Percentiles rank a stretch among this genome's conserved stretches.
phyloP scores from a whole-genome alignment of 2,888 invertebrate species.

The Hyposoter didymator region DNA sequence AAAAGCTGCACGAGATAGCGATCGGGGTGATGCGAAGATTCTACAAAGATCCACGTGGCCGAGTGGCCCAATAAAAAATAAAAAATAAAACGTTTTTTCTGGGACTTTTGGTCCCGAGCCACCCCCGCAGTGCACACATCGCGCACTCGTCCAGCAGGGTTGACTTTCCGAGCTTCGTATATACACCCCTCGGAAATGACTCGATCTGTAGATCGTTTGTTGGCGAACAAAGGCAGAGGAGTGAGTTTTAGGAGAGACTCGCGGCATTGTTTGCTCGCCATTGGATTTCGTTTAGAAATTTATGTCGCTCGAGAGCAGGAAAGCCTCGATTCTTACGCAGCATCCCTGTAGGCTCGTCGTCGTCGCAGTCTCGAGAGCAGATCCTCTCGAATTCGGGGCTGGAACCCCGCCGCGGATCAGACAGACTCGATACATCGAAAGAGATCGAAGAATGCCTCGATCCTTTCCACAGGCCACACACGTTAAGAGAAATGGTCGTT shows the following conservation, averaged over 20 bases:
- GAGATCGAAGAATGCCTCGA: constrained; percentile 31
- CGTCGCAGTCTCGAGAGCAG: neutral
- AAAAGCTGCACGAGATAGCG: constrained; percentile 48
- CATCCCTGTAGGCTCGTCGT: neutral
- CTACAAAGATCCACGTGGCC: constrained; percentile 14
- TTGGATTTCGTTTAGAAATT: neutral
- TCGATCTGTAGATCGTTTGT: constrained; percentile 13
- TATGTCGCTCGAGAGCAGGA: neutral
- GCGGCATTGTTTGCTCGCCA: neutral
- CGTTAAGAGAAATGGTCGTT: neutral
- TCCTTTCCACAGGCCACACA: constrained; percentile 55
- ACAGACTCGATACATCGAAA: constrained; percentile 18
- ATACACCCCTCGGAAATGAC: constrained; percentile 26
- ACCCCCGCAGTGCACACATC: constrained; percentile 42
- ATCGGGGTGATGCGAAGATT: constrained; percentile 48
- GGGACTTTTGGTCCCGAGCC: constrained; percentile 26
- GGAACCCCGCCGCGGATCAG: constrained; percentile 40
- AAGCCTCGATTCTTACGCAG: neutral
- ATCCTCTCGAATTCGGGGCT: neutral
- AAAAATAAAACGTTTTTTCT: constrained; percentile 16
- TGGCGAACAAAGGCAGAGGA: neutral
- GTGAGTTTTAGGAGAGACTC: neutral
- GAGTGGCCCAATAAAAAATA: constrained; percentile 31
- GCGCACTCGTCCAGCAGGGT: neutral
- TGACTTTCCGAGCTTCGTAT: constrained; percentile 28